Base-by-base conservation (phyloP, 2,888 invertebrate genomes). In the Anodontia alba region DNA sequence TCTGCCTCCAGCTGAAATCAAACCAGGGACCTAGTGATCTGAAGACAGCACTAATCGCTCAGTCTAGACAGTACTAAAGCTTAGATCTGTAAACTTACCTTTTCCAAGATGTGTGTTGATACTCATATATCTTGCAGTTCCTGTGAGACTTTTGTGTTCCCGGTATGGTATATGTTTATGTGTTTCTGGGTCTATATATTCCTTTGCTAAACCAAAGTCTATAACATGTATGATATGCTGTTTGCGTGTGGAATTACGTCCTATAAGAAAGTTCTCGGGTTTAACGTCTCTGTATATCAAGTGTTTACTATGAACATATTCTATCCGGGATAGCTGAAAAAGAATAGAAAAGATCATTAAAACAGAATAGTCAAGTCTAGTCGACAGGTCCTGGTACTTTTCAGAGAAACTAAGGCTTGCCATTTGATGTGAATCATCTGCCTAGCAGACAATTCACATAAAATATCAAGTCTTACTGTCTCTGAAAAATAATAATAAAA, bases 131-230 rank as follows among this genome's bases (percentile, higher is more conserved):
- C 99, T 97, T 92, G 99, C 99, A 90, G 99, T 99, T 93, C 99
- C 99, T 88, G 99, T 99, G 94, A 99, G 96, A 95, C 99, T 99
- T 96, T 99, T 99, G 96, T 99, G 99, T 96, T 99, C 99, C 96
- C 99, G 97, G 96, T 99, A 99, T 93, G 99, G 99, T 96, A 99
- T 99, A 96, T 99, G 99, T 96, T 99, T 94, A 85, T 94, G 93
- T 73, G 95, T 95, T 96, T 99, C 99, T 96, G 99, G 97, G 96
- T 99, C 99, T 96, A 99, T 99, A 96, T 99, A 99, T 96, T 99
- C 99, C 96, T 99, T 99, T 96, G 99, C 99, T 96, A 99, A 97
- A 96, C 99, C 99, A 96, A 99, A 99, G 97, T 99, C 99, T 96
- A 99, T 99, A 95, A 99, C 99, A 96, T 99, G 98, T 95, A 99